Conservation (phyloP, 2,888 invertebrate species). For the Pseudeuparius sepicola region DNA sequence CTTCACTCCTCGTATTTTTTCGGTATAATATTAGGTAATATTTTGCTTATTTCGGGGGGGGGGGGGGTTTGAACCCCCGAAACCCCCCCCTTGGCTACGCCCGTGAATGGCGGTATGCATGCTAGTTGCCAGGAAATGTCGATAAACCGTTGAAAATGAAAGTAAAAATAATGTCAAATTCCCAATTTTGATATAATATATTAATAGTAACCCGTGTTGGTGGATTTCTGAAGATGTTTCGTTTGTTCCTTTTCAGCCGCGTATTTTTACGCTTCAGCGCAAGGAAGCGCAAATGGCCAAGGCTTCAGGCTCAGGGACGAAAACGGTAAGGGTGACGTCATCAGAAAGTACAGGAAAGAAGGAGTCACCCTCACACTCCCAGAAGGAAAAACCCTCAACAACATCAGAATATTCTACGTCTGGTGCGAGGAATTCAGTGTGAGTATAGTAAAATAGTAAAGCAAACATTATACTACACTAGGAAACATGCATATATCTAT, state of each 20-base stretch:
- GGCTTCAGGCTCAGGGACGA: conserved; percentile 75
- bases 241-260: conserved; percentile 71
- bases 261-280: conserved; percentile 78
- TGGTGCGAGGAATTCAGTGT: conserved; percentile 89
- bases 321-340: conserved; percentile 65
- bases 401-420: conserved; percentile 79
- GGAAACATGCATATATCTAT: too few species aligned
- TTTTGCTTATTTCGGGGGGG: too few species aligned
- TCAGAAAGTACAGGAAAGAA: conserved; percentile 71
- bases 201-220: not conserved
- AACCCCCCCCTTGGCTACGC: too few species aligned
- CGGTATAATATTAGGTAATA: too few species aligned
- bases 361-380: conserved; percentile 77
- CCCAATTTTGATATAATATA: not conserved
- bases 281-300: conserved; percentile 54
- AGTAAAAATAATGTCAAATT: too few species aligned
- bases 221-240: too few species aligned
- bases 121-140: too few species aligned
- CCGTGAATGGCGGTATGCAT: too few species aligned
- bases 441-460: conserved; percentile 38
- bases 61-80: too few species aligned
- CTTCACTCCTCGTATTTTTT: too few species aligned
- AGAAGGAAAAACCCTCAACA: conserved; percentile 73
- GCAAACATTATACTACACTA: too few species aligned
- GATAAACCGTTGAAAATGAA: too few species aligned